Evolutionary conservation across 2,888 invertebrate genomes (phyloP).

Genomic region (Eupithecia subfuscata): DNA sequence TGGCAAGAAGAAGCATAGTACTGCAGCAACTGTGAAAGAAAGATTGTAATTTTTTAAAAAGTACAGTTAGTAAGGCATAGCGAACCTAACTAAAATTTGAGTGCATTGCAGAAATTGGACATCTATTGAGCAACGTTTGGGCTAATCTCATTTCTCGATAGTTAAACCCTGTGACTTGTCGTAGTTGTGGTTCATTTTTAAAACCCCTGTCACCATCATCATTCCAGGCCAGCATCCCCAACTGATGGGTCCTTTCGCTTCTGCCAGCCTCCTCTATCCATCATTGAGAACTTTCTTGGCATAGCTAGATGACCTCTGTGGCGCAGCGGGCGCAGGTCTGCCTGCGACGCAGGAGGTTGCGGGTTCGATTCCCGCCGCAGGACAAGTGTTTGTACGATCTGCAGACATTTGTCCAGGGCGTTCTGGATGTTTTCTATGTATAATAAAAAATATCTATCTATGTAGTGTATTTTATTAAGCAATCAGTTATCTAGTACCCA

Average conservation of each 20-base stretch:
- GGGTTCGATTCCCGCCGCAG: too few relatives aligned
- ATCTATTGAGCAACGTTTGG: background rate
- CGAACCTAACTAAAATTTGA: too few relatives aligned
- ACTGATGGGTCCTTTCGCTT: background rate
- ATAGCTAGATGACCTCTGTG: too few relatives aligned
- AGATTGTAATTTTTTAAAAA: background rate
- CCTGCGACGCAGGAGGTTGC: too few relatives aligned
- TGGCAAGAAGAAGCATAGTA: conserved; percentile 89
- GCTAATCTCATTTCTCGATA: background rate
- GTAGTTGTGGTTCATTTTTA: background rate
- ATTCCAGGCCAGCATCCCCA: background rate
- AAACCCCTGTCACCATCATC: background rate
- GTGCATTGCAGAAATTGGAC: too few relatives aligned
- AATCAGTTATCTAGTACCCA: too few relatives aligned
- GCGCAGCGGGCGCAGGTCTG: too few relatives aligned
- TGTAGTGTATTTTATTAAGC: too few relatives aligned
- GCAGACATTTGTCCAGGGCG: too few relatives aligned
- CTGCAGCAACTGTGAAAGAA: conserved; percentile 86
- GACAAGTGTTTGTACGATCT: too few relatives aligned
- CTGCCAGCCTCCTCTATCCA: background rate
- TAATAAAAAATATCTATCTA: too few relatives aligned
- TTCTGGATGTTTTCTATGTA: too few relatives aligned
- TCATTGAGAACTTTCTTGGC: background rate
- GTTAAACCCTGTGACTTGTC: background rate
- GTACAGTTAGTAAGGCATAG: background rate